Percentiles rank a stretch among this genome's conserved stretches.
Conservation (phyloP, 2,888 invertebrate genomes). For the Drosophila siamana region DNA sequence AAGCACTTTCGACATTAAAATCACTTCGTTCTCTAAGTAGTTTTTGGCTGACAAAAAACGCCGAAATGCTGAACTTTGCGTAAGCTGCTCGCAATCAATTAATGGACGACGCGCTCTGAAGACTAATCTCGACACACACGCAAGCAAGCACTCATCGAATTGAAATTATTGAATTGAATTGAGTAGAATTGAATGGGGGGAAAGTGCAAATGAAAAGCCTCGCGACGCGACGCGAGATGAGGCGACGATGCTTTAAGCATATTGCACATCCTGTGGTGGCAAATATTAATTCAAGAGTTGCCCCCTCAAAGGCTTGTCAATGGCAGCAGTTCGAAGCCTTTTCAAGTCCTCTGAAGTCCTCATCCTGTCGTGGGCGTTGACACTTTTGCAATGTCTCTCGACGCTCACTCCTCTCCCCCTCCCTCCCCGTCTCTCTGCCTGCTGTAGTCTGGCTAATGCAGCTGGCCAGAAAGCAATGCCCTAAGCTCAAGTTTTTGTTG, state of each 20-base stretch:
- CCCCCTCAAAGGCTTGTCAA: neutral
- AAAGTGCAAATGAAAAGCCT: neutral
- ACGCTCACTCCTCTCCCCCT: neutral
- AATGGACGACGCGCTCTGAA: neutral
- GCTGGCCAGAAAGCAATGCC: conserved; percentile 25
- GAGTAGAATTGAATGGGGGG: neutral
- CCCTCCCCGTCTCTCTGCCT: neutral
- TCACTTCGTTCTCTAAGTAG: neutral
- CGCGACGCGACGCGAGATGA: too few species aligned
- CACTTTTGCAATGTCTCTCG: conserved; percentile 34
- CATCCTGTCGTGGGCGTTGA: conserved; percentile 23
- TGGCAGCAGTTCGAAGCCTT: neutral
- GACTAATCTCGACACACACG: neutral
- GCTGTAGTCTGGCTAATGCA: conserved; percentile 37
- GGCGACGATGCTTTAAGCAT: neutral
- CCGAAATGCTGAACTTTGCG: neutral
- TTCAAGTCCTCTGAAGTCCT: conserved; percentile 37
- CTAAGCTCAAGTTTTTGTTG: conserved; percentile 37
- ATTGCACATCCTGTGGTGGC: conserved; percentile 1
- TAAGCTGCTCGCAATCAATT: neutral
- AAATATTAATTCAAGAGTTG: neutral
- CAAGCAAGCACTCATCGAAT: neutral
- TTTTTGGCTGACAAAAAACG: too few species aligned
- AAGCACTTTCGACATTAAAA: neutral
- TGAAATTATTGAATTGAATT: neutral